These are phyloP conservation scores for Lithobates pipiens DNA, from an alignment of 2,797 vertebrate species.

Conservation along the genomic window DNA sequence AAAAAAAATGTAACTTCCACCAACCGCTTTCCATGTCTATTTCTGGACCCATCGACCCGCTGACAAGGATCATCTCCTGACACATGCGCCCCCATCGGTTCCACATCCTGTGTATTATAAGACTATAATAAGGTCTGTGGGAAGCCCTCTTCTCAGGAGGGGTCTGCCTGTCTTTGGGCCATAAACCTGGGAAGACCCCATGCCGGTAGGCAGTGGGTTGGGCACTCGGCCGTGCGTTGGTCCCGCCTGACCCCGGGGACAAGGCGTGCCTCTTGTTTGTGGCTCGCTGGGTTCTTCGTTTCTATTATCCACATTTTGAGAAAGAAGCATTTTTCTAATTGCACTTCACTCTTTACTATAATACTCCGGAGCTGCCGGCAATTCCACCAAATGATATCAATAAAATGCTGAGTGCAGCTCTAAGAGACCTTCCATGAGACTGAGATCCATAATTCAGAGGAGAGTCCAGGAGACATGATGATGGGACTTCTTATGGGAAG, in stretches of 20 bases:
- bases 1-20: no score
- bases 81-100: no score
- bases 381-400: constrained; percentile 11
- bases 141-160: no score
- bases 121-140: no score
- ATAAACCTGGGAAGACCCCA: not conserved
- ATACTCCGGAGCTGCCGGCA: not conserved
- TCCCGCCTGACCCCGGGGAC: not conserved
- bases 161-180: no score
- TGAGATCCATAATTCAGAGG: constrained; percentile 28
- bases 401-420: not conserved
- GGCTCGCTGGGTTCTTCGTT: not conserved
- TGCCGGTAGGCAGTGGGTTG: not conserved
- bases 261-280: not conserved
- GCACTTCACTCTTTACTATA: not conserved
- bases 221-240: not conserved
- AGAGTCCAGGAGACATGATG: not conserved
- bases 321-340: not conserved
- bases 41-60: no score
- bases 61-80: no score
- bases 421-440: constrained; percentile 13
- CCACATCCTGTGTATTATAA: no score
- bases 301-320: not conserved
- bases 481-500: not conserved
- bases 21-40: no score